Conservation (phyloP, 23 tunicate species). For the Botrylloides violaceus region DNA sequence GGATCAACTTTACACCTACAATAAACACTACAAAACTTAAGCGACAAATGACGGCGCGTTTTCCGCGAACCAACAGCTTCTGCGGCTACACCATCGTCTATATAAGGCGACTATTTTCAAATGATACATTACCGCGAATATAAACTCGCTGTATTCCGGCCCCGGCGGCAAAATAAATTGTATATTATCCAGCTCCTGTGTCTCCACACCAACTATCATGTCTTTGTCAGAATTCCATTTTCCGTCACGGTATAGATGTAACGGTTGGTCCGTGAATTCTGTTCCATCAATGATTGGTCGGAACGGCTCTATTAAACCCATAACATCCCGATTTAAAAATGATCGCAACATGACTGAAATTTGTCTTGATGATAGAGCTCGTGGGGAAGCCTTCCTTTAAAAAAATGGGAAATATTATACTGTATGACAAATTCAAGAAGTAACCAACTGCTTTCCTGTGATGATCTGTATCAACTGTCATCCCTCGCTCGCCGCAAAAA, state of each 20-base stretch:
- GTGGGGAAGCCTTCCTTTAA: not conserved
- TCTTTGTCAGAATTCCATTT: slow-evolving; percentile 60
- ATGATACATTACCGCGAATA: slow-evolving; percentile 36
- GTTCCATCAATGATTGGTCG: slow-evolving; percentile 73
- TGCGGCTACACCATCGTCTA: too few relatives aligned
- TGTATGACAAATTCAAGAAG: too few relatives aligned
- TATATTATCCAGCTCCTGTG: slow-evolving; percentile 33
- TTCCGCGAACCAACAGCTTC: too few relatives aligned
- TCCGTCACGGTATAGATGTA: slow-evolving; percentile 47
- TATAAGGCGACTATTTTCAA: too few relatives aligned
- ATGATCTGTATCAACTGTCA: too few relatives aligned
- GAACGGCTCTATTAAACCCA: slow-evolving; percentile 37
- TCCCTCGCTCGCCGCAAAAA: too few relatives aligned
- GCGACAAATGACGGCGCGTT: too few relatives aligned
- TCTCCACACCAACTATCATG: slow-evolving; percentile 34
- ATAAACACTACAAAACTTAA: too few relatives aligned
- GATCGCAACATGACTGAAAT: not conserved
- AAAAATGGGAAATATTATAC: too few relatives aligned
- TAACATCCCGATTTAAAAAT: not conserved
- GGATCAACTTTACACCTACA: too few relatives aligned
- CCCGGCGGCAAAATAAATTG: not conserved
- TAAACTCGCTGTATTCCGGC: not conserved
- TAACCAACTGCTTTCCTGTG: too few relatives aligned
- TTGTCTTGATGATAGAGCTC: slow-evolving; percentile 1
- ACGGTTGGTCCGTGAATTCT: slow-evolving; percentile 78